Conservation (phyloP, 2,797 vertebrate species). For the Macropus fuliginosus region DNA sequence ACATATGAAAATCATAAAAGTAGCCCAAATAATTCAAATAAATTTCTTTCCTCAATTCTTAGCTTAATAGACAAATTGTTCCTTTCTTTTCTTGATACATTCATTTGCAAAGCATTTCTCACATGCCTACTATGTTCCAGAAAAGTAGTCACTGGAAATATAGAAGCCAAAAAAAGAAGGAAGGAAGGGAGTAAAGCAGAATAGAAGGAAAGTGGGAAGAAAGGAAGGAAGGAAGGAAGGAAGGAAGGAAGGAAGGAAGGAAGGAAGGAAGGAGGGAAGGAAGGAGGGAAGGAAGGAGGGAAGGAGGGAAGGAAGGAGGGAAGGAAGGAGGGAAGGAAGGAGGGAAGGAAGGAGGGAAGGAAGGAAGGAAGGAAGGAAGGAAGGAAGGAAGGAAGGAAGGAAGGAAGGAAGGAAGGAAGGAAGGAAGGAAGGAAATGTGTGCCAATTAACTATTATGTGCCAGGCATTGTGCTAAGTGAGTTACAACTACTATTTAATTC, state of each 20-base stretch:
- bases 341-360: no score
- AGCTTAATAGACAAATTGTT: background rate
- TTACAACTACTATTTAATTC: background rate
- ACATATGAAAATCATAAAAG: background rate
- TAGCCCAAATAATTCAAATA: background rate
- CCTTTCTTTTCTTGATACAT: background rate
- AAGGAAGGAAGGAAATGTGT: background rate
- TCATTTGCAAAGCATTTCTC: background rate
- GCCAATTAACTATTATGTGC: background rate
- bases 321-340: no score
- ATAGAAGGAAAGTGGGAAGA: no score
- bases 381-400: no score
- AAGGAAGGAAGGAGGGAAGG: no score
- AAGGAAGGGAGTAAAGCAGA: no score
- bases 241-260: background rate
- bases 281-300: no score
- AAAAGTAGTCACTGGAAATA: background rate
- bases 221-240: fast-evolving
- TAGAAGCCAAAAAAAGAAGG: background rate
- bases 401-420: no score
- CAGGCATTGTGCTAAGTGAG: background rate
- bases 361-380: no score
- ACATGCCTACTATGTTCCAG: background rate
- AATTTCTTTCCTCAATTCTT: background rate
- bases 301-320: no score